Conservation (phyloP, 2,113 vertebrate species). For the Peromyscus maniculatus region DNA sequence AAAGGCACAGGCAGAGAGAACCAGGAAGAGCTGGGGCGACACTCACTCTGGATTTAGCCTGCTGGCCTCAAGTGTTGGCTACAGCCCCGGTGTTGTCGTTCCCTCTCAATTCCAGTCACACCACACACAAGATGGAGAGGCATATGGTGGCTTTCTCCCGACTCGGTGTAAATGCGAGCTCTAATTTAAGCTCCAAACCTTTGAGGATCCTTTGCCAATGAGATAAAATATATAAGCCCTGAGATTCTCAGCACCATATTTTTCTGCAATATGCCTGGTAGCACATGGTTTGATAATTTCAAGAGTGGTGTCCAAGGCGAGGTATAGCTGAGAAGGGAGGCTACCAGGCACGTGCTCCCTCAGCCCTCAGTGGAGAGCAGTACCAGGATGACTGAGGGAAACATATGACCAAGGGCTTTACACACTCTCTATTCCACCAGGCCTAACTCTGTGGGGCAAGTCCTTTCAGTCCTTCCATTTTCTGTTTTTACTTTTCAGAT, state of each 20-base stretch:
- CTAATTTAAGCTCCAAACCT: conserved; percentile 74
- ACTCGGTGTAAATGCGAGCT: not conserved
- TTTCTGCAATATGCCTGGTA: conserved; percentile 26
- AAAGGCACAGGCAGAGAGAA: conserved; percentile 9
- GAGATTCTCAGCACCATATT: conserved; percentile 68
- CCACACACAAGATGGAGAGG: conserved; percentile 71
- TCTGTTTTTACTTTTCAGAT: not conserved
- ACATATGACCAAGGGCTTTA: not conserved
- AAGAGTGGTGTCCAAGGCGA: conserved; percentile 41
- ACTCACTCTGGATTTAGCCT: conserved; percentile 35
- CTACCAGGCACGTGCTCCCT: not conserved
- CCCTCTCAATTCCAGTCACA: conserved; percentile 51
- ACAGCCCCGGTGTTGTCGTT: not conserved
- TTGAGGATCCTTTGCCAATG: conserved; percentile 37
- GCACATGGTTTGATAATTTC: not conserved
- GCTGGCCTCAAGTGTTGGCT: conserved; percentile 49
- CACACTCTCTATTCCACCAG: not conserved
- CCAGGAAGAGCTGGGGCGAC: not conserved
- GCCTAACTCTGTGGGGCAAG: not conserved
- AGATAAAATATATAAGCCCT: conserved; percentile 65
- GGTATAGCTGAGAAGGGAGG: not conserved
- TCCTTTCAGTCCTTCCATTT: not conserved
- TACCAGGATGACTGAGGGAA: rapidly evolving
- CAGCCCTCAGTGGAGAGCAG: not conserved
- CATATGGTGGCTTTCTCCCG: conserved; percentile 52